Percentiles rank a stretch among this genome's conserved stretches.
Evolutionary conservation across 2,888 invertebrate species (phyloP).

Genomic region (Tenthredo distinguenda): DNA sequence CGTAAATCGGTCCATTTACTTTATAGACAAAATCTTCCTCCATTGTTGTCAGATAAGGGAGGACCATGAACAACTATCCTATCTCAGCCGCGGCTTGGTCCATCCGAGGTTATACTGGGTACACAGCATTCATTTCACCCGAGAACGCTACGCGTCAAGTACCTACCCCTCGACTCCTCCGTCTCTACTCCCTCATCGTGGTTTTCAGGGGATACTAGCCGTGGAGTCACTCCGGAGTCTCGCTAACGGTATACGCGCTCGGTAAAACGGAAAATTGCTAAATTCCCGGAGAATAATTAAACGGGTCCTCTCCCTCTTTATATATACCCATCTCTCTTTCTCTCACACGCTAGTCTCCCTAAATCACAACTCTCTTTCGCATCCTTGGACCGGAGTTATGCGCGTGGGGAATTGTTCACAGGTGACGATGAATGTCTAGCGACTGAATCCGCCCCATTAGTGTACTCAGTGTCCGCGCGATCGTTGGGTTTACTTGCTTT

Average conservation of each 20-base stretch:
- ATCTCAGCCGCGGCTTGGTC: background rate
- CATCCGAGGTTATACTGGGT: constrained; percentile 24
- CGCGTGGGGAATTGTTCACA: constrained; percentile 66
- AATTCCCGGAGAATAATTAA: constrained; percentile 71
- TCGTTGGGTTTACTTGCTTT: background rate
- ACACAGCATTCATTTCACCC: constrained; percentile 32
- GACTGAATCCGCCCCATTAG: constrained; percentile 49
- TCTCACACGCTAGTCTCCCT: constrained; percentile 48
- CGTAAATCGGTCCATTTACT: constrained; percentile 74
- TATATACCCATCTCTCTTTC: constrained; percentile 57
- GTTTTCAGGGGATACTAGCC: background rate
- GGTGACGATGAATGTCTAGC: constrained; percentile 63
- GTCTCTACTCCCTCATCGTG: background rate
- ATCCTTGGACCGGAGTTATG: constrained; percentile 55
- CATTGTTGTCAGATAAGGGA: constrained; percentile 57
- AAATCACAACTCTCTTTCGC: constrained; percentile 50
- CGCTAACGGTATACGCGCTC: constrained; percentile 56
- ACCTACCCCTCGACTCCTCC: background rate
- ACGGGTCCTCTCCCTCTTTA: constrained; percentile 56
- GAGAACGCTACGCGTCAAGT: constrained; percentile 26
- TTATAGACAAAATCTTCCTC: constrained; percentile 59
- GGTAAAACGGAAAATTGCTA: constrained; percentile 72
- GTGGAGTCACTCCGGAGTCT: background rate
- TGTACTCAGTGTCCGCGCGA: background rate
- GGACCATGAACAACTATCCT: background rate